Base-by-base conservation (phyloP, 2,797 vertebrate species). In the Remorina albescens region DNA sequence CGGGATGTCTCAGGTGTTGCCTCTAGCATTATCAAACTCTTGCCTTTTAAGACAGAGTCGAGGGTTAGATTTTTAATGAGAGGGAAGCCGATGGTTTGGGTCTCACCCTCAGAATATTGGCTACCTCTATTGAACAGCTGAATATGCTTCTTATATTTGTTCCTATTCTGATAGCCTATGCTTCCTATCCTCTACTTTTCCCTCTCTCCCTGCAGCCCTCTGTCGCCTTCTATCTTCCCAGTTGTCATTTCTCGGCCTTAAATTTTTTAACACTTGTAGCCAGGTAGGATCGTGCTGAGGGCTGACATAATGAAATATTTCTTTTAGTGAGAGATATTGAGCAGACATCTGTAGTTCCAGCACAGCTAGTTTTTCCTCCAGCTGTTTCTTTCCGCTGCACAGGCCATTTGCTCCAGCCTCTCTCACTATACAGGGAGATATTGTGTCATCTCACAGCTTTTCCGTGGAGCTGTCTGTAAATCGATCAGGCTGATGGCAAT, bases 331-430 rank as follows among this genome's bases (percentile, higher is more conserved):
- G 55, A 74, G 72, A 76, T 82, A 67, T 67, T 42, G 50, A 71
- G 54, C 44, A 53, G 46, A 62, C 53, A 51, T 73, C 67, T 73
- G 46, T 53, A 56, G 67, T 51, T 59, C 47, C 34, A 42, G 10
- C 51, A 1, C 32, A 26, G 62, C 47, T 64, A 53, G 63, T 78
- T 53, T 73, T 84, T 79, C 86, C 82, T 80, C 80, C 87, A 80
- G 85, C 74, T 89, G 82, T 84, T 82, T 19, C 63, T 71, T 65
- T 88, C 78, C 86, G 86, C 87, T 87, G 83, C 60, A 82, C 59
- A 6, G 73, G 64, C 86, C 74, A 79, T 62, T 71, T 18, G 11
- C 39, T 55, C 54, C 69, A 37, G 37, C 56, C 47, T 74, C 50
- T 68, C 60, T 79, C 61, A 71, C 67, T 79, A 72, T 51, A 61